These are phyloP conservation scores for Pachycephala philippinensis DNA, from an alignment of 2,113 vertebrate species.

Conservation along the genomic window DNA sequence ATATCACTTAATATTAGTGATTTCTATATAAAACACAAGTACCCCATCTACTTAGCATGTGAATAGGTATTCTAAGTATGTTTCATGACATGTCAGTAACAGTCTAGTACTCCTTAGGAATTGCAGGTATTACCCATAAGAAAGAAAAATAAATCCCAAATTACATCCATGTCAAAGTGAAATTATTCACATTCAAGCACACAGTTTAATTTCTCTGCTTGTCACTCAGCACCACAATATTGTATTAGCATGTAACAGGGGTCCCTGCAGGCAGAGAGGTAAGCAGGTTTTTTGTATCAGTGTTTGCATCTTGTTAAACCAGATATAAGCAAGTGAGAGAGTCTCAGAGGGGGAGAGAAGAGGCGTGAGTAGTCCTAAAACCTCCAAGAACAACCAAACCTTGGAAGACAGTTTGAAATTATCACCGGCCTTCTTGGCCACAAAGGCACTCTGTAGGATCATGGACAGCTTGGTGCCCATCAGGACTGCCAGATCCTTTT, in stretches of 20 bases:
- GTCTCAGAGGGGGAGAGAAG: fast-evolving
- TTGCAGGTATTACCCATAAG: background rate
- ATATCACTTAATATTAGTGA: background rate
- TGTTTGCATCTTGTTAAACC: background rate
- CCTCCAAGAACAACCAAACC: background rate
- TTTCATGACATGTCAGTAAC: background rate
- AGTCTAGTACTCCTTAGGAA: background rate
- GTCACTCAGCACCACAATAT: background rate
- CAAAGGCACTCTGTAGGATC: background rate
- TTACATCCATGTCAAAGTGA: background rate
- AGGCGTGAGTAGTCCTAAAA: background rate
- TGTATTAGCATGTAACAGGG: background rate
- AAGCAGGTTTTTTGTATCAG: background rate
- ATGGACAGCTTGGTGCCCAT: background rate
- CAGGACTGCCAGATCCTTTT: background rate
- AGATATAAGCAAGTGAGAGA: background rate
- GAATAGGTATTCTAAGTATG: background rate
- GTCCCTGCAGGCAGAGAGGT: background rate
- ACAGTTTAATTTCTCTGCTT: background rate
- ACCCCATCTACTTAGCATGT: background rate
- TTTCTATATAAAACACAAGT: background rate
- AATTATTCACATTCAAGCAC: background rate
- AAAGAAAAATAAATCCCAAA: background rate
- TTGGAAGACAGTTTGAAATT: background rate
- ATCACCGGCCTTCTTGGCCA: fast-evolving